Evolutionary conservation across 2,113 vertebrate genomes (phyloP), one percentile per base, ranked within the genome.

Genomic region (Astur gentilis): DNA sequence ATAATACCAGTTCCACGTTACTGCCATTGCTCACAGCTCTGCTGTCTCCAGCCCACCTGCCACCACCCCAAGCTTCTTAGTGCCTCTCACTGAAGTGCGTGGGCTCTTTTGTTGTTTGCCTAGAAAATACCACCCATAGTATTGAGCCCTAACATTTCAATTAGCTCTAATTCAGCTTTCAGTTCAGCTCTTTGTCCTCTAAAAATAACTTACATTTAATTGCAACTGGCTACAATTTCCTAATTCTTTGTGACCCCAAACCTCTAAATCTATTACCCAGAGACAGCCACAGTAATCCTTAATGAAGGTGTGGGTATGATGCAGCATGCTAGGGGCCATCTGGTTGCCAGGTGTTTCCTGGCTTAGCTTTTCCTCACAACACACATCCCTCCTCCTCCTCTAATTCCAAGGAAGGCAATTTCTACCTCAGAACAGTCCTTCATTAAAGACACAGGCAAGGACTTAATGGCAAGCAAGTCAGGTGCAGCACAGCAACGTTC

Each of bases 191-290:
- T 88, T 95, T 85, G 82, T 77, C 58, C 65, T 90, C 87, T 81
- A 94, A 96, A 97, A 96, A 97, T 89, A 96, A 91, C 90, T 76
- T 47, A 15, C 0, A 4, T 94, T 93, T 95, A 97, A 97, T 96
- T 91, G 72, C 42, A 94, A 91, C 75, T 92, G 84, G 67, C 71
- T 96, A 87, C 83, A 91, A 86, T 93, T 96, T 97, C 95, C 89
- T 94, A 96, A 94, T 92, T 96, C 89, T 96, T 95, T 90, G 52
- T 93, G 85, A 97, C 83, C 96, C 79, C 94, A 94, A 92, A 87
- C 58, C 72, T 57, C 79, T 92, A 96, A 97, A 97, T 95, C 94
- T 86, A 97, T 97, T 95, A 93, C 79, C 79, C 58, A 31, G 44
- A 96, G 92, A 94, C 66, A 95, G 95, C 49, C 86, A 67, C 69